Evolutionary conservation across 2,888 invertebrate genomes (phyloP).

Genomic region (Oxyscelio sp.): DNA sequence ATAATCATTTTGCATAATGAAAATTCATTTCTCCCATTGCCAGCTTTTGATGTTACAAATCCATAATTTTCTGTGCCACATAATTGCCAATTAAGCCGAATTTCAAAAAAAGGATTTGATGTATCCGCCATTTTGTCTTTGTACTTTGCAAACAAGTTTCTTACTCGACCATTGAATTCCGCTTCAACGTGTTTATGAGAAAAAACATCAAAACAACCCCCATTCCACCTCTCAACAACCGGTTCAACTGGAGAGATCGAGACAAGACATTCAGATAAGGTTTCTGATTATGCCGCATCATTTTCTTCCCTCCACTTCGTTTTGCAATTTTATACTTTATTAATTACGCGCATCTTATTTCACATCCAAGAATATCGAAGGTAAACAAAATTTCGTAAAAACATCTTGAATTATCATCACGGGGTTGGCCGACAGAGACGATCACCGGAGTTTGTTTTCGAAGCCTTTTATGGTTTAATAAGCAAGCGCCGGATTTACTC

Average conservation of each 20-base stretch:
- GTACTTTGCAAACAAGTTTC: slow-evolving; percentile 66
- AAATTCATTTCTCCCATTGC: too few relatives aligned
- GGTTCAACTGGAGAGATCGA: slow-evolving; percentile 59
- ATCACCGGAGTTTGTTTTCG: background rate
- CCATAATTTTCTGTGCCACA: too few relatives aligned
- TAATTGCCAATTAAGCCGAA: too few relatives aligned
- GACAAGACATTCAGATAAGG: slow-evolving; percentile 50
- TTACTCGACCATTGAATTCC: slow-evolving; percentile 74
- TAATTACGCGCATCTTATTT: slow-evolving; percentile 21
- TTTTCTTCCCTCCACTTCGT: slow-evolving; percentile 27
- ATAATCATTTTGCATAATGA: too few relatives aligned
- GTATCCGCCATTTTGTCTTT: slow-evolving; percentile 29
- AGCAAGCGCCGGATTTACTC: background rate
- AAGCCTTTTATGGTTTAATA: background rate
- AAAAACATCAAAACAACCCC: slow-evolving; percentile 80
- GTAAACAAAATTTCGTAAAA: slow-evolving; percentile 12
- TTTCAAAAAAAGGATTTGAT: background rate
- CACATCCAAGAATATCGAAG: slow-evolving; percentile 7
- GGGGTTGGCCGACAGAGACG: background rate
- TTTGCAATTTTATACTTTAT: slow-evolving; percentile 29
- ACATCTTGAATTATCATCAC: slow-evolving; percentile 1
- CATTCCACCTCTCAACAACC: slow-evolving; percentile 56
- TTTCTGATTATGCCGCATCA: slow-evolving; percentile 49
- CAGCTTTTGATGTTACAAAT: too few relatives aligned
- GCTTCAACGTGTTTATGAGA: slow-evolving; percentile 77